Base-by-base conservation (phyloP, 2,797 vertebrate species). In the Sebastes baramenuke region DNA sequence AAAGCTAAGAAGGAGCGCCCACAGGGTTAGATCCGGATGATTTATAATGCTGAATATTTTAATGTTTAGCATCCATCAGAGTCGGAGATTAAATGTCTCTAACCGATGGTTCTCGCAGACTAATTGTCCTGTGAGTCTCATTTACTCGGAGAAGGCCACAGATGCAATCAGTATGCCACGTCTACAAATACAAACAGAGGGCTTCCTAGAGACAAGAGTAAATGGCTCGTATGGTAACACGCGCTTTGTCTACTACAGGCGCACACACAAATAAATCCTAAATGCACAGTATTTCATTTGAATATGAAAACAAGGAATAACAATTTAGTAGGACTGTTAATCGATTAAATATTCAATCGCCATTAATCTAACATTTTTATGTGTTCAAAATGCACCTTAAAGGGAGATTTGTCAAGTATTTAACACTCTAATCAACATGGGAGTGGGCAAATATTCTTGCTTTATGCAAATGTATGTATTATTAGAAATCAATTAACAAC, bases 61-160 rank as follows among this genome's bases (percentile, higher is more conserved):
- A 60, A 59, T 76, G 59, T 81, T 88, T 60, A 67, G 34, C 32
- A 61, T 84, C 61, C 49, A 38, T 79, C 77, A 83, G n/a, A 36
- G 32, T 67, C 38, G 12, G 5, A 68, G 74, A 82, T 75, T 73
- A 82, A 86, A 91, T 68, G 22, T 86, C 55, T 72, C 14, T 59
- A 46, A 30, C 73, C 54, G 65, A 81, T 29, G 70, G 61, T 84
- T 86, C 87, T 87, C 84, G 77, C 56, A 67, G 65, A 87, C 66
- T 85, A 81, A 91, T 88, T 91, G 69, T 75, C 12, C 81, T 38
- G 7, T 32, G 79, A 27, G 77, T 77, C 62, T 70, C 8, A 32
- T 75, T 81, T 83, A 64, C 52, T 82, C 34, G 4, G 27, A 65
- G 30, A 81, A 59, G 32, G 68, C 73, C 66, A 79, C 42, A 11